These are phyloP conservation scores for Epinephelus malabaricus DNA, from an alignment of 2,797 vertebrate genomes.

Conservation along the genomic window DNA sequence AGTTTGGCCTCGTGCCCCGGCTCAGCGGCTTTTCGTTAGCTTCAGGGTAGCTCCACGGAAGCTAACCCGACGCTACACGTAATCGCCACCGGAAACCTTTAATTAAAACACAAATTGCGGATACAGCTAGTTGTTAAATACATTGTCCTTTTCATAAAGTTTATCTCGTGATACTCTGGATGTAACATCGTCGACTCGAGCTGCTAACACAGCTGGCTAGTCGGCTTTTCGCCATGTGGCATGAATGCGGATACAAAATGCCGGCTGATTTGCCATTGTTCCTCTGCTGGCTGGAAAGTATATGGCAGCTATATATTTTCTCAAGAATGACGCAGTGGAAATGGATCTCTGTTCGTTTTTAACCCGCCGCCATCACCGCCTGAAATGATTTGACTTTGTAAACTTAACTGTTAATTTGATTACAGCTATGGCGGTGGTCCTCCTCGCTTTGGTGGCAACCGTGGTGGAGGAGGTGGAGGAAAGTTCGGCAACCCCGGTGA, in stretches of 20 bases:
- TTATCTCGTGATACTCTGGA: too few relatives aligned
- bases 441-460: conserved; percentile 94
- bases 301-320: conserved; percentile 67
- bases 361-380: neutral
- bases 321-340: conserved; percentile 64
- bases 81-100: fast-evolving
- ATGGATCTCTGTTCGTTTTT: fast-evolving
- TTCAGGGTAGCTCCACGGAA: conserved; percentile 6
- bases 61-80: neutral
- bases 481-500: conserved; percentile 98
- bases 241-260: conserved; percentile 84
- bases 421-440: conserved; percentile 90
- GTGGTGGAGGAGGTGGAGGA: conserved; percentile 86
- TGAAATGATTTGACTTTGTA: neutral
- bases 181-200: fast-evolving
- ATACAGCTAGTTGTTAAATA: fast-evolving
- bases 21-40: conserved; percentile 50
- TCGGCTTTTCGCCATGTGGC: conserved; percentile 82
- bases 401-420: neutral
- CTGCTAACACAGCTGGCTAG: conserved; percentile 47
- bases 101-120: fast-evolving
- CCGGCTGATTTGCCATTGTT: conserved; percentile 84
- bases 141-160: too few relatives aligned
- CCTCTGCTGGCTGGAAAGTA: conserved; percentile 76
- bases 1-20: conserved; percentile 78